A percentile compares a stretch with the other conserved stretches of the same genome.
phyloP scores from a whole-genome alignment of 1,140 invertebrate species.

The Apocrypta bakeri region DNA sequence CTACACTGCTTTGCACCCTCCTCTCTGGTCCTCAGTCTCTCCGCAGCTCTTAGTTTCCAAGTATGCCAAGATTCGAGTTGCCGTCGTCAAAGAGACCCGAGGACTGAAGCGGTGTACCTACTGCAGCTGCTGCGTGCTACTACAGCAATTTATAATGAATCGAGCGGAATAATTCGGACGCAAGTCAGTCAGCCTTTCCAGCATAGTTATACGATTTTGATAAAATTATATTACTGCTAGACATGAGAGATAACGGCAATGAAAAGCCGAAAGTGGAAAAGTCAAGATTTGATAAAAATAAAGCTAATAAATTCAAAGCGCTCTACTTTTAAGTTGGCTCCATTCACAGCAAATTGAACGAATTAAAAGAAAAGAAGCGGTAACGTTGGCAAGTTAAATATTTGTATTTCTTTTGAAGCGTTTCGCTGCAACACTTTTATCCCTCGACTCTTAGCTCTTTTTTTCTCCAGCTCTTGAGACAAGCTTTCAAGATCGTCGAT shows the following conservation, averaged over 20 bases:
- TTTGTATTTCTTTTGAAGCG: not conserved
- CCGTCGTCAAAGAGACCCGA: not conserved
- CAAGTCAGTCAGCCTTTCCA: not conserved
- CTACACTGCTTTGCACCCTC: not conserved
- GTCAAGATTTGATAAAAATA: not conserved
- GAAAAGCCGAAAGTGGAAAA: not conserved
- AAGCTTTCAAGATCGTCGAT: conserved; percentile 30
- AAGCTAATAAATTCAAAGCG: not conserved
- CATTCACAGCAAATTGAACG: not conserved
- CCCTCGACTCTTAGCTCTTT: not conserved
- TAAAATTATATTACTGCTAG: not conserved
- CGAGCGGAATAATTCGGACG: not conserved
- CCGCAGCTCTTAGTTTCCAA: not conserved
- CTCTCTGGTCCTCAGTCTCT: not conserved
- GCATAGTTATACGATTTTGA: not conserved
- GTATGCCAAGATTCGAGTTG: conserved; percentile 6
- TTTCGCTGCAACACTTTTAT: not conserved
- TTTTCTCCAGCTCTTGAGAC: conserved; percentile 9
- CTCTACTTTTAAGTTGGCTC: not conserved
- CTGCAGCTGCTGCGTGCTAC: not conserved
- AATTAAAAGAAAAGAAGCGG: not conserved
- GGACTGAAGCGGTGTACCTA: not conserved
- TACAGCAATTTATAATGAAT: not conserved
- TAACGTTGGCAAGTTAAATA: conserved; percentile 4
- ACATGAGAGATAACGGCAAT: not conserved